These are phyloP conservation scores for Xiphorhynchus elegans DNA, from an alignment of 2,113 vertebrate genomes.

Conservation along the genomic window DNA sequence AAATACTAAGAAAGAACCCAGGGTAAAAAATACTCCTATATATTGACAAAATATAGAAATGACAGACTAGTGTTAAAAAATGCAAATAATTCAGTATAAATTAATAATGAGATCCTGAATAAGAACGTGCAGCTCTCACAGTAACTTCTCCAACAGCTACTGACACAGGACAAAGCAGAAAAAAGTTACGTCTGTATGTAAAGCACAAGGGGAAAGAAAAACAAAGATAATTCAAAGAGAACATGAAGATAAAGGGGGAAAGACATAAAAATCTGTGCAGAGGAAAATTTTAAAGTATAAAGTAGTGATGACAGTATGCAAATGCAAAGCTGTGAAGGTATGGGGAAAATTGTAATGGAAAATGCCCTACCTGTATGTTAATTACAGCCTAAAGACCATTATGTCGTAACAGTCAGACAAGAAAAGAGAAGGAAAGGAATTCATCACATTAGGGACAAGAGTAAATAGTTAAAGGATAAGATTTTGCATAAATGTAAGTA, in stretches of 20 bases:
- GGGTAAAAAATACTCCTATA: not conserved
- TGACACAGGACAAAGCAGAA: not conserved
- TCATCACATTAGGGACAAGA: not conserved
- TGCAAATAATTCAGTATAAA: not conserved
- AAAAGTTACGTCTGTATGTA: not conserved
- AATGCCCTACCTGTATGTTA: not conserved
- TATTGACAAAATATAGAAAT: not conserved
- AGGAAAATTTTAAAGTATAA: not conserved
- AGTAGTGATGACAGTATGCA: not conserved
- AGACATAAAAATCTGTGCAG: not conserved
- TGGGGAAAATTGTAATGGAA: not conserved
- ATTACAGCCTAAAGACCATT: slow-evolving; percentile 14
- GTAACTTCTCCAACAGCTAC: not conserved
- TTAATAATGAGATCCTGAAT: not conserved
- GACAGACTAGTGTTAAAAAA: not conserved
- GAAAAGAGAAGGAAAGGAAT: slow-evolving; percentile 7
- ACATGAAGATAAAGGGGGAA: not conserved
- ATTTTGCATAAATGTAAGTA: slow-evolving; percentile 5
- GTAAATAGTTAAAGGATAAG: slow-evolving; percentile 14
- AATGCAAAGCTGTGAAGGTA: not conserved
- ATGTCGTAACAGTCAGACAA: not conserved
- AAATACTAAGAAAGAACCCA: not conserved
- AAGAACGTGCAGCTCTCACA: not conserved
- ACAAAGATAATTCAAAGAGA: not conserved
- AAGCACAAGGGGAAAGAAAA: not conserved